These are phyloP conservation scores for Globodera rostochiensis DNA, from an alignment of 1,140 invertebrate species.

Conservation along the genomic window DNA sequence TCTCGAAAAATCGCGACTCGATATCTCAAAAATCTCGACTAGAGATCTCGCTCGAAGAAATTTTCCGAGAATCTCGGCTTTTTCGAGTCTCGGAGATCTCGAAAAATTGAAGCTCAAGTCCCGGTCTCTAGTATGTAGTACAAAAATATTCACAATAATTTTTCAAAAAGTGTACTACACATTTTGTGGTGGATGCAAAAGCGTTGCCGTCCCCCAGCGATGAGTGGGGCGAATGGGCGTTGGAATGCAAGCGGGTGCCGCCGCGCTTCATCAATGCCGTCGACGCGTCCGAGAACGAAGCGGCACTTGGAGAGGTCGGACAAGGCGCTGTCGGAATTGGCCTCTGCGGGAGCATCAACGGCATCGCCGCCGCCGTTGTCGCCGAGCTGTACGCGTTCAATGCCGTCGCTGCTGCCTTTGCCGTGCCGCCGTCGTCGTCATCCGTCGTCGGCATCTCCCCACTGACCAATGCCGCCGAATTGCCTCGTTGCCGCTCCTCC, in stretches of 20 bases:
- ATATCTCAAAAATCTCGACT: too few species aligned
- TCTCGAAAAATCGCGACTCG: too few species aligned
- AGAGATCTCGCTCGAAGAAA: too few species aligned
- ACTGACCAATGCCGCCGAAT: neutral
- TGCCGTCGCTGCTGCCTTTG: neutral
- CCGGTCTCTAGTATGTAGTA: too few species aligned
- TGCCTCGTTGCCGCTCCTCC: constrained; percentile 30
- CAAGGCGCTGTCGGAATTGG: constrained; percentile 20
- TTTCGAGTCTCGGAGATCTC: too few species aligned
- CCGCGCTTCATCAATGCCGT: constrained; percentile 14
- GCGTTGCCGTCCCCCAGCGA: neutral
- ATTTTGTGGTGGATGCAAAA: neutral
- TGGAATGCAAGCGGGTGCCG: constrained; percentile 7
- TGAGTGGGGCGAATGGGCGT: constrained; percentile 14
- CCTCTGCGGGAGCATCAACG: neutral
- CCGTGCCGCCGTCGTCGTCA: constrained; percentile 11
- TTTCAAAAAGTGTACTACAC: too few species aligned
- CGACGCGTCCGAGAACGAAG: constrained; percentile 18
- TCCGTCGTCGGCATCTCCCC: constrained; percentile 1
- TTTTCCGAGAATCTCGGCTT: too few species aligned
- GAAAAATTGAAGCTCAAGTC: too few species aligned
- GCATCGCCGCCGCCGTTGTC: neutral
- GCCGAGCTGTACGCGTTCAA: neutral
- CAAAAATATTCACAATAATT: too few species aligned
- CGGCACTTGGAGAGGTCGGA: constrained; percentile 17